These are phyloP conservation scores for Aeoliscus strigatus DNA, from an alignment of 2,797 vertebrate species.

Conservation along the genomic window DNA sequence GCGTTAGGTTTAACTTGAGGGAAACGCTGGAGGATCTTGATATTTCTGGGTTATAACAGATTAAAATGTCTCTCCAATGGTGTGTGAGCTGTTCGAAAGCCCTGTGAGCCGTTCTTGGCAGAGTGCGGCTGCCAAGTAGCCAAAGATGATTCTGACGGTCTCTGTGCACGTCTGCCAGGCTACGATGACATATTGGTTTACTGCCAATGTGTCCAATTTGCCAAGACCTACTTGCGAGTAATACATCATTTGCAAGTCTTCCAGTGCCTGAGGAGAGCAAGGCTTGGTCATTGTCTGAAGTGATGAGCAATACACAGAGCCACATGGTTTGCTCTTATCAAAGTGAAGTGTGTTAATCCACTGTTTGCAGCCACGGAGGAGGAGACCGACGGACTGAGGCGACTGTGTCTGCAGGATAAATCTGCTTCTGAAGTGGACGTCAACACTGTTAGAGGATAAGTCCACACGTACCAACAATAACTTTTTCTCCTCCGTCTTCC, in stretches of 20 bases:
- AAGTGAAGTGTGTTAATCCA: conserved; percentile 9
- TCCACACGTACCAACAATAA: too few relatives aligned
- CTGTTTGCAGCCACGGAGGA: conserved; percentile 1
- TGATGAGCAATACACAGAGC: conserved; percentile 12
- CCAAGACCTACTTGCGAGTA: conserved; percentile 5
- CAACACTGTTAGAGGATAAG: too few relatives aligned
- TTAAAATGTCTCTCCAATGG: conserved; percentile 18
- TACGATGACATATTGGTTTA: conserved; percentile 14
- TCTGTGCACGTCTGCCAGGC: conserved; percentile 28
- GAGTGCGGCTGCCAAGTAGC: conserved; percentile 8
- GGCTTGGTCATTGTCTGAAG: conserved; percentile 13
- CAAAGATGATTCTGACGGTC: conserved; percentile 23
- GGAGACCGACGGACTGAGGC: conserved; percentile 1
- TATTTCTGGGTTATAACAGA: conserved; percentile 12
- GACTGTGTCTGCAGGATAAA: neutral
- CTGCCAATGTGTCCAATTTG: conserved; percentile 23
- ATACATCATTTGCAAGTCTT: conserved; percentile 22
- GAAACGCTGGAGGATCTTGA: conserved; percentile 5
- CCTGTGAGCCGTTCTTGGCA: conserved; percentile 20
- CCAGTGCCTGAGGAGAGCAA: conserved; percentile 11
- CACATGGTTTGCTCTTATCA: conserved; percentile 9
- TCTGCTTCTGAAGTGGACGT: too few relatives aligned
- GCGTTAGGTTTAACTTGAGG: conserved; percentile 2
- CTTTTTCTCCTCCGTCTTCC: too few relatives aligned
- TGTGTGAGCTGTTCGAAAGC: conserved; percentile 9